Percentiles rank a stretch among this genome's conserved stretches.
phyloP scores from a whole-genome alignment of 64 coral and sea anemone genomes.

The Exaiptasia diaphana region DNA sequence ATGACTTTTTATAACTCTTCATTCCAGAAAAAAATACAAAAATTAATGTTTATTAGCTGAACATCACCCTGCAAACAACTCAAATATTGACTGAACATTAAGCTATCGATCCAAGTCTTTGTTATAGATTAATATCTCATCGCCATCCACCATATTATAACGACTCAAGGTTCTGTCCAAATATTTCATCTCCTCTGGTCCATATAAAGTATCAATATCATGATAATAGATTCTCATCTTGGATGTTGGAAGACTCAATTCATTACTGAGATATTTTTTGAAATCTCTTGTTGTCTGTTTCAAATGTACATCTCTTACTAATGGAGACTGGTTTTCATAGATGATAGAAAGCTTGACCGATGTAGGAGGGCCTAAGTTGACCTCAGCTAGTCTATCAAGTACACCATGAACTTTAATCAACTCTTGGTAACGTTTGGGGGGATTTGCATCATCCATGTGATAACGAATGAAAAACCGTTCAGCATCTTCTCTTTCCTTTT shows the following conservation, averaged over 20 bases:
- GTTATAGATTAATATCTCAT: no score
- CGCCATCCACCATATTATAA: conserved; percentile 56
- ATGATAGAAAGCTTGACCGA: conserved; percentile 53
- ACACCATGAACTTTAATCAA: conserved; percentile 52
- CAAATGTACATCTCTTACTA: conserved; percentile 47
- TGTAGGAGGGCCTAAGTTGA: conserved; percentile 63
- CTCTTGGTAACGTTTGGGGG: conserved; percentile 53
- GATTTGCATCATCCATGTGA: conserved; percentile 58
- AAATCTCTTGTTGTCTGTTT: conserved; percentile 65
- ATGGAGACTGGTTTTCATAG: conserved; percentile 63
- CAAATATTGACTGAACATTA: no score
- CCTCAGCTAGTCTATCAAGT: conserved; percentile 63
- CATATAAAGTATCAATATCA: conserved; percentile 39
- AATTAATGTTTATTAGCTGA: no score
- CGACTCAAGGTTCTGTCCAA: neutral
- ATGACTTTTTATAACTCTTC: no score
- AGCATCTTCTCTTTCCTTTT: conserved; percentile 73
- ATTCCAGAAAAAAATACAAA: no score
- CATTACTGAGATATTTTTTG: conserved; percentile 74
- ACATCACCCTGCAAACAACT: no score
- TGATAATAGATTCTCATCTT: conserved; percentile 58
- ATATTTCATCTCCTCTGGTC: conserved; percentile 54
- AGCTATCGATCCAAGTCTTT: no score
- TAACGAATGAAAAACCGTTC: conserved; percentile 82
- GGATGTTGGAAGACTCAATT: conserved; percentile 49